These are phyloP conservation scores for Megaceryle torquata DNA, from an alignment of 2,113 vertebrate genomes.

Conservation along the genomic window DNA sequence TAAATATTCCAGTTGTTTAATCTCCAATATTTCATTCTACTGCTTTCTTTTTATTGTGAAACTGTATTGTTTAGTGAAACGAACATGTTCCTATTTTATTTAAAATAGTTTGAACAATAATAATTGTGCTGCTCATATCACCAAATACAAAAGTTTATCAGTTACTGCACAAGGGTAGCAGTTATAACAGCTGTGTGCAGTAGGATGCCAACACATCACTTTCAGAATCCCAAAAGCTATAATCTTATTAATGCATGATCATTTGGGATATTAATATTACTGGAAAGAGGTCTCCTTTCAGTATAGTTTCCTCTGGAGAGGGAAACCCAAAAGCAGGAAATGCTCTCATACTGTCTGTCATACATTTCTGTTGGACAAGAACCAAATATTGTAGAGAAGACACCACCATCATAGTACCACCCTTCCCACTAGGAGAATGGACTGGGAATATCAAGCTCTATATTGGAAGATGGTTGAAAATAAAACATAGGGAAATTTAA, in stretches of 20 bases:
- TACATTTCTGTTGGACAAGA: not conserved
- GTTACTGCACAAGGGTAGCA: not conserved
- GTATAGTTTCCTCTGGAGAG: not conserved
- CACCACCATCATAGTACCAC: not conserved
- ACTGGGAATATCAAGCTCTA: not conserved
- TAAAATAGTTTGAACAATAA: not conserved
- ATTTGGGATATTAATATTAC: constrained; percentile 4
- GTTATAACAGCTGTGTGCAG: not conserved
- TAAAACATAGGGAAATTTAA: not conserved
- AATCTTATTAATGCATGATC: constrained; percentile 9
- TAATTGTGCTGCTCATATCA: not conserved
- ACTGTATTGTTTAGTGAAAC: not conserved
- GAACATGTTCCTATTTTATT: not conserved
- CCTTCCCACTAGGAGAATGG: not conserved
- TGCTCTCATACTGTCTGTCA: not conserved
- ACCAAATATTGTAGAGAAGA: not conserved
- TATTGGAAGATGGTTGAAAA: not conserved
- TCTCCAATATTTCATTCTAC: not conserved
- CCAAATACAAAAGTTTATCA: constrained; percentile 23
- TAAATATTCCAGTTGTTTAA: not conserved
- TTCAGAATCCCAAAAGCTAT: constrained; percentile 1
- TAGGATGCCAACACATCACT: not conserved
- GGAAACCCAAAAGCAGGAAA: not conserved
- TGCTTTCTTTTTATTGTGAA: not conserved
- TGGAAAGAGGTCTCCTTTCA: not conserved